phyloP scores from a whole-genome alignment of 2,888 invertebrate species.

The Eristalis pertinax region DNA sequence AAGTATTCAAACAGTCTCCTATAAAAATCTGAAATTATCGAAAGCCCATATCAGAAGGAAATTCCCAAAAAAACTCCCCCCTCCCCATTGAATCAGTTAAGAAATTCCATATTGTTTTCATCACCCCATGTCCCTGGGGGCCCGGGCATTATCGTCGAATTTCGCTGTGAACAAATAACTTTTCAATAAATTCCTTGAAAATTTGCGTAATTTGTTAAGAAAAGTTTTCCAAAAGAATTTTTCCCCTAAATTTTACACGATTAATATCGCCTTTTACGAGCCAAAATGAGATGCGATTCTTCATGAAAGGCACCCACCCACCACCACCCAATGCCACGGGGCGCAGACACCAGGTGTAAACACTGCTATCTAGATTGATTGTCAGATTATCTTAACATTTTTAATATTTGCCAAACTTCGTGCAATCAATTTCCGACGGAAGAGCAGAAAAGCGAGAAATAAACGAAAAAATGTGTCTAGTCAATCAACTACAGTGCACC shows the following conservation, averaged over 20 bases:
- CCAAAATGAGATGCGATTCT: background rate
- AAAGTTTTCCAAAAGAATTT: slow-evolving; percentile 34
- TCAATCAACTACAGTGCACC: background rate
- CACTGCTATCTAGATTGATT: slow-evolving; percentile 54
- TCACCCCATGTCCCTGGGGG: background rate
- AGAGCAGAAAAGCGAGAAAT: background rate
- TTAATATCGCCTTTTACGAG: slow-evolving; percentile 37
- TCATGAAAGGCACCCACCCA: background rate
- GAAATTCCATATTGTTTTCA: background rate
- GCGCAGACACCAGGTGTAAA: slow-evolving; percentile 35
- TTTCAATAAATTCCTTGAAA: slow-evolving; percentile 50
- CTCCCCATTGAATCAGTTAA: background rate
- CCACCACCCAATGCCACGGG: no score
- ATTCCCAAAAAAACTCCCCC: background rate
- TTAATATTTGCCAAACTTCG: slow-evolving; percentile 20
- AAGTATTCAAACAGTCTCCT: no score
- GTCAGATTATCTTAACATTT: slow-evolving; percentile 46
- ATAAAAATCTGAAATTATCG: no score
- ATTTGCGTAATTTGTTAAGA: slow-evolving; percentile 33
- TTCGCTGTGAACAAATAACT: slow-evolving; percentile 17
- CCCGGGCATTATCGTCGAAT: slow-evolving; percentile 20
- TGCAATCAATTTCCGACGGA: background rate
- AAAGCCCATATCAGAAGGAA: background rate
- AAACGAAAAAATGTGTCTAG: background rate
- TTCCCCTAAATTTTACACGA: slow-evolving; percentile 20